Base-by-base conservation (phyloP, 1,140 invertebrate genomes). In the Aphelinus certus region DNA sequence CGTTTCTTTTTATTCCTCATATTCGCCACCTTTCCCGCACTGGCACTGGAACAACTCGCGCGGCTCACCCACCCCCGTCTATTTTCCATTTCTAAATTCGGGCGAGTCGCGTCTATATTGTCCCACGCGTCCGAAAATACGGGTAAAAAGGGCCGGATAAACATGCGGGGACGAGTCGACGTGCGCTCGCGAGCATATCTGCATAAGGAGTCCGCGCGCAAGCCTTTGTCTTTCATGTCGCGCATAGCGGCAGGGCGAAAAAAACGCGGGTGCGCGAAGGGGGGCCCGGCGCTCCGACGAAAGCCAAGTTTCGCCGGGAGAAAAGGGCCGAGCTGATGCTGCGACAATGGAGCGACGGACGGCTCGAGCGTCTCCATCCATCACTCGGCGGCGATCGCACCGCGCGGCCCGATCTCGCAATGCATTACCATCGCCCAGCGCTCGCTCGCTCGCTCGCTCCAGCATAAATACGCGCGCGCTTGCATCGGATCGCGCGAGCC, bases 321-420 rank as follows among this genome's bases (percentile, higher is more conserved):
- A 60, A 49, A 51, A 76, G 62, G 49, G 69, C 71, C 77, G 81
- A 75, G 81, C 79, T 81, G 83, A 84, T 76, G 82, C 79, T 79
- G 75, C 73, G 26, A 26, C 26, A 26, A 26, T 26, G 26, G 26
- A 26, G 26, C 26, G 61, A 10, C 7, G 7, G 6, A 4, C 26
- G 4, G 43, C 46, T 5, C 83, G 26, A 26, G 84, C 82, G 84
- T 86, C 83, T 85, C 84, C 85, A 87, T 86, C 85, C 85, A 85
- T 86, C 85, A 87, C 84, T 79, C 75, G 78, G 77, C 81, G 81
- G 81, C 70, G 73, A 75, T 51, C 55, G 64, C 6, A 43, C 43
- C 42, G 51, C 48, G 53, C 10, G 64, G 73, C 80, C 83, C 83
- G 83, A 84, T 82, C 81, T 82, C 78, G 81, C 81, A 85, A 85